These are phyloP conservation scores for Trogon melanurus DNA, from an alignment of 2,113 vertebrate genomes.

Conservation along the genomic window DNA sequence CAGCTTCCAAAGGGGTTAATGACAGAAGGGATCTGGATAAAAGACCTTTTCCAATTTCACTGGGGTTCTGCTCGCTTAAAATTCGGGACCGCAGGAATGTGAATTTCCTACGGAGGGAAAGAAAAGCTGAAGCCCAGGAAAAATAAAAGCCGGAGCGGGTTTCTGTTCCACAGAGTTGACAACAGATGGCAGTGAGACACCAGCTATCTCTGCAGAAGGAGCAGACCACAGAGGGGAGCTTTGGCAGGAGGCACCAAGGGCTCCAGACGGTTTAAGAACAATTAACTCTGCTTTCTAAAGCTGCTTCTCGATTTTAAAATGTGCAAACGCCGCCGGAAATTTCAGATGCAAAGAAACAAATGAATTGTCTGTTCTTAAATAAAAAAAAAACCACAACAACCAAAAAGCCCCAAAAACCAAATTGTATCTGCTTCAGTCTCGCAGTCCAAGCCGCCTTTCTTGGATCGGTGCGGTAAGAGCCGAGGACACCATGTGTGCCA, in stretches of 20 bases:
- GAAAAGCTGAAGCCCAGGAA: not conserved
- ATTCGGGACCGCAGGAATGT: not conserved
- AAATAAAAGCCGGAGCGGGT: not conserved
- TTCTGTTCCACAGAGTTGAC: not conserved
- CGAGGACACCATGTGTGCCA: not conserved
- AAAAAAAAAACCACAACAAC: not conserved
- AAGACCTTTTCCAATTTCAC: not conserved
- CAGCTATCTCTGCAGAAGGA: not conserved
- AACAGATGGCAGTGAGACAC: slow-evolving; percentile 67
- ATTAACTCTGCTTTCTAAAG: not conserved
- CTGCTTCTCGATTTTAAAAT: not conserved
- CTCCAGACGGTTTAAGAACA: not conserved
- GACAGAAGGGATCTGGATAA: not conserved
- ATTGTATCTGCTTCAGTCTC: not conserved
- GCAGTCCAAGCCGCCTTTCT: not conserved
- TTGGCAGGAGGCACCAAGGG: not conserved
- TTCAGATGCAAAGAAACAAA: not conserved
- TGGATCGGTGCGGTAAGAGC: not conserved
- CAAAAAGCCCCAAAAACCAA: not conserved
- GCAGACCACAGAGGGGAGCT: not conserved
- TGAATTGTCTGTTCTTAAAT: not conserved
- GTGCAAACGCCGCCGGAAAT: not conserved
- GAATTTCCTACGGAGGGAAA: not conserved
- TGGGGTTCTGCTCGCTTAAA: not conserved
- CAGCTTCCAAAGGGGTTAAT: not conserved